Conservation (phyloP, 1,140 invertebrate genomes). For the Paracyclopina nana region DNA sequence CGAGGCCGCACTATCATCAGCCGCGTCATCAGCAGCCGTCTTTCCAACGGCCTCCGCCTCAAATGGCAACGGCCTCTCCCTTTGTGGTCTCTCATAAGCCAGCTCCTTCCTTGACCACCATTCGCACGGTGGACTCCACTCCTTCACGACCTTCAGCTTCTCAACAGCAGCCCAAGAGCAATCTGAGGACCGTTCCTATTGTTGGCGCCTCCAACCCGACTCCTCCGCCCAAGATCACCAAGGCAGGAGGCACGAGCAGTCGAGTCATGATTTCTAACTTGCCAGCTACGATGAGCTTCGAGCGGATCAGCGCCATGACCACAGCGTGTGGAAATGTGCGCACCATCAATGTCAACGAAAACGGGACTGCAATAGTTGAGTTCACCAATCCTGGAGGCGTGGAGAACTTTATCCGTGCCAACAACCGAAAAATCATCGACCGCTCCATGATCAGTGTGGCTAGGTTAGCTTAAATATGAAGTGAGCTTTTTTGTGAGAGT, state of each 20-base stretch:
- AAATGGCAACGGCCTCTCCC: neutral
- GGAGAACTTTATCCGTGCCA: neutral
- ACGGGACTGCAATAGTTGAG: neutral
- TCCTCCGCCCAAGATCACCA: neutral
- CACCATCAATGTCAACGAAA: neutral
- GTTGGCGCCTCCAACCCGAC: neutral
- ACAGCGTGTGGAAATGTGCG: neutral
- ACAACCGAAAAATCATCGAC: too few relatives aligned
- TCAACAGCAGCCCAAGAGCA: neutral
- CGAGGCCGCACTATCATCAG: too few relatives aligned
- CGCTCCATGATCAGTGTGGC: too few relatives aligned
- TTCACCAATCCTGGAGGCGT: neutral
- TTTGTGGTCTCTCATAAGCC: neutral
- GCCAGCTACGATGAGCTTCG: constrained; percentile 1
- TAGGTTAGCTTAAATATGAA: too few relatives aligned
- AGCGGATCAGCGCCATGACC: neutral
- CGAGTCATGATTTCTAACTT: constrained; percentile 1
- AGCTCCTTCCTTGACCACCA: neutral
- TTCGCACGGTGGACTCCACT: too few relatives aligned
- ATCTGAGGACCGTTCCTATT: neutral
- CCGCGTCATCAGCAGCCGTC: too few relatives aligned
- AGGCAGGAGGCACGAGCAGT: too few relatives aligned
- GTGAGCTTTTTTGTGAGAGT: too few relatives aligned
- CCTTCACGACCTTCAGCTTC: too few relatives aligned
- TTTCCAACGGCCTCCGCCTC: too few relatives aligned